A percentile compares a stretch with the other conserved stretches of the same genome.
phyloP scores from a whole-genome alignment of 2,113 vertebrate genomes.

The Vulpes lagopus region DNA sequence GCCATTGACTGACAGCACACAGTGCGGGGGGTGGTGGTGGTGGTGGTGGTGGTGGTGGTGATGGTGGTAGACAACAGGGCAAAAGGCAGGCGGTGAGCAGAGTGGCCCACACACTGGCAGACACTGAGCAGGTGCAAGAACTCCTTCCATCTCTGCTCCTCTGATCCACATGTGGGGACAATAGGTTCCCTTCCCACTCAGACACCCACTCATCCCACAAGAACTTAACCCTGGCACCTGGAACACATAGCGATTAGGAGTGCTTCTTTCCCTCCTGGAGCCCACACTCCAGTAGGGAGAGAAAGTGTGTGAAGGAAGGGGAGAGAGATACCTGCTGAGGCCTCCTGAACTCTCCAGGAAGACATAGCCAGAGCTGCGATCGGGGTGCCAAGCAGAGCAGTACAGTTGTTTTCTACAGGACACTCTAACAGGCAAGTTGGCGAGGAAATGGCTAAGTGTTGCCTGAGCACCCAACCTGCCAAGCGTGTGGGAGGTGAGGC shows the following conservation, averaged over 20 bases:
- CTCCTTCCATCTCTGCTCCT: background rate
- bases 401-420: background rate
- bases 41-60: too few relatives aligned
- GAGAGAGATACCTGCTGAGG: background rate
- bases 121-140: background rate
- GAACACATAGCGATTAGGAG: background rate
- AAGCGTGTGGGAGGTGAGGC: background rate
- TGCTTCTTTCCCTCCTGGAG: background rate
- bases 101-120: too few relatives aligned
- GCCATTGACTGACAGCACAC: background rate
- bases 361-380: background rate
- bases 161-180: background rate
- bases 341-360: background rate
- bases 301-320: background rate
- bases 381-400: background rate
- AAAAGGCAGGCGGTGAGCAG: background rate
- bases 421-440: accelerated
- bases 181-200: too few relatives aligned
- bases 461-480: background rate
- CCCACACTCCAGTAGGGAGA: too few relatives aligned
- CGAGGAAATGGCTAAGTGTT: background rate
- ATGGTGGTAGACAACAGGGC: too few relatives aligned
- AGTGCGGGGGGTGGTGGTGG: too few relatives aligned
- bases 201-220: background rate
- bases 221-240: too few relatives aligned